Conservation (phyloP, 2,888 invertebrate species). For the Cloeon dipterum region DNA sequence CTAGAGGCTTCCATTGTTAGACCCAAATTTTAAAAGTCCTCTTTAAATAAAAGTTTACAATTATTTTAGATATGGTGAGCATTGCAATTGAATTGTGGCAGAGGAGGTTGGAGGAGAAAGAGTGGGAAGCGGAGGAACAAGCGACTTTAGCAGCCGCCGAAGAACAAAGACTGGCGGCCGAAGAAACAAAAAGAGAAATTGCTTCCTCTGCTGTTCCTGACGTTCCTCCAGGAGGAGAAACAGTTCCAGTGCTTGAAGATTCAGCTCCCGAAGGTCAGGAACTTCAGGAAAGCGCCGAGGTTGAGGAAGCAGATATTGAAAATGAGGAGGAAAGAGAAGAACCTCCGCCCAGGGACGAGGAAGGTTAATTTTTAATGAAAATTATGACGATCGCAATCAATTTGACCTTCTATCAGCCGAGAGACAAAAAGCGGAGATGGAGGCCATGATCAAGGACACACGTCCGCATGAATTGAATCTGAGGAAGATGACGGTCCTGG, state of each 20-base stretch:
- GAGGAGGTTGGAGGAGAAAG: background rate
- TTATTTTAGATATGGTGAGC: background rate
- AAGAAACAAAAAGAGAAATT: background rate
- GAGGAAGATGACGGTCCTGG: slow-evolving; percentile 47
- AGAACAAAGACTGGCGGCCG: background rate
- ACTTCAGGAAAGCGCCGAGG: too few relatives aligned
- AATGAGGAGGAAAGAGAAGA: background rate
- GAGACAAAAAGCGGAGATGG: slow-evolving; percentile 1
- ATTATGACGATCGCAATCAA: background rate
- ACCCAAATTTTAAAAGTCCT: too few relatives aligned
- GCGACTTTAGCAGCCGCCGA: background rate
- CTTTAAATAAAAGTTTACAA: too few relatives aligned
- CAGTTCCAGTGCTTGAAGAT: too few relatives aligned
- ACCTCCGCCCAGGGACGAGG: background rate
- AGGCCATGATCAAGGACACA: background rate
- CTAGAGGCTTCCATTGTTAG: too few relatives aligned
- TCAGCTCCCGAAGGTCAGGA: too few relatives aligned
- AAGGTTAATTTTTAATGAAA: background rate
- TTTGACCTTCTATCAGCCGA: background rate
- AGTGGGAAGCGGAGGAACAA: background rate
- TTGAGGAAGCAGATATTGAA: background rate
- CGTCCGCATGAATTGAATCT: slow-evolving; percentile 41
- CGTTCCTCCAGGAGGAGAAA: too few relatives aligned
- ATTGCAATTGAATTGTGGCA: background rate
- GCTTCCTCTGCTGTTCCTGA: background rate